These are phyloP conservation scores for Hippoglossus hippoglossus DNA, from an alignment of 2,797 vertebrate genomes.

Conservation along the genomic window DNA sequence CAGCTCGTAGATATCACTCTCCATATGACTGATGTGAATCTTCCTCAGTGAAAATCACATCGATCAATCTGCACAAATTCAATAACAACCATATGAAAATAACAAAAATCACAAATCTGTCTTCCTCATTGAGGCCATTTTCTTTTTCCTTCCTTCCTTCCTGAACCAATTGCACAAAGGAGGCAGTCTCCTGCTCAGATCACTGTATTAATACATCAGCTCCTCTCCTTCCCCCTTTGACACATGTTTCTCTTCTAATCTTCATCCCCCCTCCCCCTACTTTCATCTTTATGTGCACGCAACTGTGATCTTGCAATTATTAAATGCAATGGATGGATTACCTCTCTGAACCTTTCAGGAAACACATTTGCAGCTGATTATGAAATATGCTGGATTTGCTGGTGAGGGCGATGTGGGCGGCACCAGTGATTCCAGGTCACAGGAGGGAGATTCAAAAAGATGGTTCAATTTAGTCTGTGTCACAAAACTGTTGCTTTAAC, in stretches of 20 bases:
- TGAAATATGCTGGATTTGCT: neutral
- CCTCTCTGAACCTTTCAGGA: neutral
- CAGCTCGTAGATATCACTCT: neutral
- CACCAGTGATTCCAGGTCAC: neutral
- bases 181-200: neutral
- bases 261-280: neutral
- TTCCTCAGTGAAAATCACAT: neutral
- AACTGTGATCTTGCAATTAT: constrained; percentile 20
- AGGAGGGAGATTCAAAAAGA: neutral
- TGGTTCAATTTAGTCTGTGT: too few species aligned
- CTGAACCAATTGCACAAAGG: neutral
- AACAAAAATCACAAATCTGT: neutral
- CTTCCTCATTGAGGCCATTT: neutral
- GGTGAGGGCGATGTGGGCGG: neutral
- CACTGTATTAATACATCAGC: constrained; percentile 10
- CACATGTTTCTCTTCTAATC: too few species aligned
- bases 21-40: neutral
- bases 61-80: neutral
- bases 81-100: neutral
- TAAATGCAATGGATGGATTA: constrained; percentile 22
- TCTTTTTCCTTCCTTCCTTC: neutral
- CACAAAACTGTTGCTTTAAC: too few species aligned
- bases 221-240: neutral
- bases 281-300: constrained; percentile 11
- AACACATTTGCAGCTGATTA: neutral